A percentile compares a stretch with the other conserved stretches of the same genome.
Evolutionary conservation across 53 echinoderm and acorn worm genomes (phyloP).

Genomic region (Hippasteria phrygiana): DNA sequence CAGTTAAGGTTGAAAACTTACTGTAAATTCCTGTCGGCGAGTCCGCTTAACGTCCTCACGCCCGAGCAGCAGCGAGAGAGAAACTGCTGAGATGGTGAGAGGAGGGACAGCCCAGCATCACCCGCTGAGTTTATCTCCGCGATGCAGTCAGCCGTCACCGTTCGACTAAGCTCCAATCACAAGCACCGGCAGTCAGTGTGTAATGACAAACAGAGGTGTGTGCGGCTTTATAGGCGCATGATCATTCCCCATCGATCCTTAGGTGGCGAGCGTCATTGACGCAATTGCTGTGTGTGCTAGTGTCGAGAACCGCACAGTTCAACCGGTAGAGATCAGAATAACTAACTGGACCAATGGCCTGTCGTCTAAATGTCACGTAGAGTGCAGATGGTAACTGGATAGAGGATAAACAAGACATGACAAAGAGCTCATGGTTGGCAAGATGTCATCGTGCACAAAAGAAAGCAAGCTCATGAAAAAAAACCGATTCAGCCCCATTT

Average conservation of each 20-base stretch:
- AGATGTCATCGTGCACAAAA: not conserved
- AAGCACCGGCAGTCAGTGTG: not conserved
- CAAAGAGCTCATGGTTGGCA: not conserved
- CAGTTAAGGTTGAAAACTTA: not conserved
- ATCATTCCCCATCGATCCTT: constrained; percentile 16
- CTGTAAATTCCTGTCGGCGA: not conserved
- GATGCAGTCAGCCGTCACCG: constrained; percentile 4
- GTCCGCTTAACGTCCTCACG: not conserved
- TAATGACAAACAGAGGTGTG: constrained; percentile 9
- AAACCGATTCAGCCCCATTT: too few species aligned
- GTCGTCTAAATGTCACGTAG: not conserved
- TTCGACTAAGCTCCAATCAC: constrained; percentile 34
- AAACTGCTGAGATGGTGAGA: not conserved
- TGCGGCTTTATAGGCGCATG: constrained; percentile 17
- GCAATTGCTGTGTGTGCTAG: not conserved
- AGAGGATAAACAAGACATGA: not conserved
- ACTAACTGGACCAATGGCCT: constrained; percentile 2
- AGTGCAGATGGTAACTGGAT: not conserved
- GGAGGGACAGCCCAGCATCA: not conserved
- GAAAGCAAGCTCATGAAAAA: not conserved
- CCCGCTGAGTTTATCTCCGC: not conserved
- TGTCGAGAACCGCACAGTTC: not conserved
- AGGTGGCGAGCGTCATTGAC: constrained; percentile 15
- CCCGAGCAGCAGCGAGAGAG: not conserved
- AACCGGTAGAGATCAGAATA: not conserved